A percentile compares a stretch with the other conserved stretches of the same genome.
Conservation (phyloP, 2,797 vertebrate species). For the Mormyrus proboscirostris region DNA sequence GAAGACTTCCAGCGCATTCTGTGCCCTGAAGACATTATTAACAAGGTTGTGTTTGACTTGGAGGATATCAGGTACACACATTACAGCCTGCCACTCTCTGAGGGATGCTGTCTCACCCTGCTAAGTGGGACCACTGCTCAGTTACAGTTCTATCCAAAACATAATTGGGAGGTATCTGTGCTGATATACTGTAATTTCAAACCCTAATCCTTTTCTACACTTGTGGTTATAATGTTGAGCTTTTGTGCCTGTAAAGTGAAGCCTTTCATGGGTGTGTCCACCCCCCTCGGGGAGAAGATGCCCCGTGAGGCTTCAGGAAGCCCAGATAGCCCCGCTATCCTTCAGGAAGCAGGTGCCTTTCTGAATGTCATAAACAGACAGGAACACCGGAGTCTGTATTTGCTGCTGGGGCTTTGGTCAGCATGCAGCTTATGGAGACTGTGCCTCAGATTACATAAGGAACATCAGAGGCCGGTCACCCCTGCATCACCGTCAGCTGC, state of each 20-base stretch:
- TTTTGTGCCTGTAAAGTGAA: neutral
- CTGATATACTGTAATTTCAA: neutral
- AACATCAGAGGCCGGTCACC: neutral
- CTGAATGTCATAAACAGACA: neutral
- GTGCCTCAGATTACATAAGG: neutral
- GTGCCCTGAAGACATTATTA: constrained; percentile 63
- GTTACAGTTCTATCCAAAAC: neutral
- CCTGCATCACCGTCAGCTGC: neutral
- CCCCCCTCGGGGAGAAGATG: neutral
- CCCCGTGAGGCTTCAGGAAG: neutral
- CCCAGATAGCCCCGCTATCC: neutral
- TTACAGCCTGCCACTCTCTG: neutral
- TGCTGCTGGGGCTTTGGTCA: neutral
- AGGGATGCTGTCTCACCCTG: neutral
- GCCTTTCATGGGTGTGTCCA: neutral
- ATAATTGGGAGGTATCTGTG: neutral
- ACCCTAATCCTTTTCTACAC: neutral
- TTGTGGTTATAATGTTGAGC: neutral
- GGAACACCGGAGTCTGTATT: neutral
- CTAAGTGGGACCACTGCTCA: neutral
- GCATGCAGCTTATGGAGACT: neutral
- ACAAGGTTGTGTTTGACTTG: constrained; percentile 76
- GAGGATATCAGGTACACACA: constrained; percentile 67
- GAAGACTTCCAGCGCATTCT: constrained; percentile 75
- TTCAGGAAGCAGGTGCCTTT: neutral